phyloP scores from a whole-genome alignment of 2,797 vertebrate genomes.

The Novumbra hubbsi region DNA sequence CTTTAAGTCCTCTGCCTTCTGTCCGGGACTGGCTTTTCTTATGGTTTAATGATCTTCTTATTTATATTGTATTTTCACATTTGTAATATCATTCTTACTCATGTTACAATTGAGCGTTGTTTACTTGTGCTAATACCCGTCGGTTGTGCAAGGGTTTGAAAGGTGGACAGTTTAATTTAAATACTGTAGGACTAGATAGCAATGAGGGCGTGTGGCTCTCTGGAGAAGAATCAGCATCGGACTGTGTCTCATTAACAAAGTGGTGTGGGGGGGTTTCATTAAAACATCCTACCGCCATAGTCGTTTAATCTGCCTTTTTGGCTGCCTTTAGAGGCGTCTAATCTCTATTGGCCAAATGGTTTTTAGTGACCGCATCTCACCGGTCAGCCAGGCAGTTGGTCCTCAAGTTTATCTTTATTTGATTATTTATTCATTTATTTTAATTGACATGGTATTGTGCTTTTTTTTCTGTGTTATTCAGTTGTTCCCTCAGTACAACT shows the following conservation, averaged over 20 bases:
- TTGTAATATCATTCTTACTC: conserved; percentile 32
- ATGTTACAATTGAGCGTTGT: conserved; percentile 44
- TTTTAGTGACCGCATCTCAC: conserved; percentile 3
- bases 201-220: background rate
- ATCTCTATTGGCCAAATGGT: conserved; percentile 48
- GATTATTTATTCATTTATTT: conserved; percentile 76
- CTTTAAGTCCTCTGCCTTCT: conserved; percentile 54
- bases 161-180: conserved; percentile 22
- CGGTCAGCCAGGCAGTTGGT: conserved; percentile 46
- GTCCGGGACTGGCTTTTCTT: conserved; percentile 31
- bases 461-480: conserved; percentile 28
- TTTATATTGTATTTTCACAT: conserved; percentile 26
- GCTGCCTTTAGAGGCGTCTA: conserved; percentile 56
- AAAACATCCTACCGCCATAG: background rate
- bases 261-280: background rate
- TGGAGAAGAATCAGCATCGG: background rate
- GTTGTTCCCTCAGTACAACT: conserved; percentile 49
- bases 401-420: conserved; percentile 78
- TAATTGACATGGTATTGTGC: conserved; percentile 54
- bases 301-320: conserved; percentile 48
- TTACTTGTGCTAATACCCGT: conserved; percentile 22
- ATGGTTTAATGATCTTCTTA: conserved; percentile 26
- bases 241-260: background rate
- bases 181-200: background rate
- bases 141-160: conserved; percentile 46